Conservation (phyloP, 2,113 vertebrate genomes). For the Colossoma macropomum region DNA sequence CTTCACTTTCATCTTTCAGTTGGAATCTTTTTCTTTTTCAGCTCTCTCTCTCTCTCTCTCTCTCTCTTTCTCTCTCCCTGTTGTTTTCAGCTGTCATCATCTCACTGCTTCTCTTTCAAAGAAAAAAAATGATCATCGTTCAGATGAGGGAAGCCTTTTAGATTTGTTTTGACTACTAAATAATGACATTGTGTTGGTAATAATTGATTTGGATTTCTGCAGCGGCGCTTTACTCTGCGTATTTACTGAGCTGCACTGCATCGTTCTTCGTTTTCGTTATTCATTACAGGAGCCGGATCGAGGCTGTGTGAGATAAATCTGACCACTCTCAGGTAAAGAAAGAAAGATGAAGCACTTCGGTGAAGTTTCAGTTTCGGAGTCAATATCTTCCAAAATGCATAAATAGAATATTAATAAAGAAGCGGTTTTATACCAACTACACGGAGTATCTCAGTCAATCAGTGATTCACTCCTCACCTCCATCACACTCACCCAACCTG, state of each 20-base stretch:
- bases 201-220: slow-evolving; percentile 18
- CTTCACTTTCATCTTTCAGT: slow-evolving; percentile 68
- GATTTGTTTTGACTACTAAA: slow-evolving; percentile 55
- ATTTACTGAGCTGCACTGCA: not conserved
- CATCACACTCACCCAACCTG: no score
- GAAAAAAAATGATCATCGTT: slow-evolving; percentile 40
- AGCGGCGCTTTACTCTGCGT: not conserved
- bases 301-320: not conserved
- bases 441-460: no score
- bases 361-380: not conserved
- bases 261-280: not conserved
- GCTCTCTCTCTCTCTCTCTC: no score
- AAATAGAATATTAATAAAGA: no score
- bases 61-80: slow-evolving; percentile 24
- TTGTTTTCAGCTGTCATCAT: slow-evolving; percentile 58
- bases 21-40: slow-evolving; percentile 29
- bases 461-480: no score
- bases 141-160: slow-evolving; percentile 38
- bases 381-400: not conserved
- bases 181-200: slow-evolving; percentile 55
- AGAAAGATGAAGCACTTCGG: not conserved
- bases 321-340: no score
- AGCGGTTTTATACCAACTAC: no score
- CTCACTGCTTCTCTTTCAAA: slow-evolving; percentile 39
- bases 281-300: not conserved